phyloP scores from a whole-genome alignment of 2,113 vertebrate genomes.

The Phoxinus phoxinus region DNA sequence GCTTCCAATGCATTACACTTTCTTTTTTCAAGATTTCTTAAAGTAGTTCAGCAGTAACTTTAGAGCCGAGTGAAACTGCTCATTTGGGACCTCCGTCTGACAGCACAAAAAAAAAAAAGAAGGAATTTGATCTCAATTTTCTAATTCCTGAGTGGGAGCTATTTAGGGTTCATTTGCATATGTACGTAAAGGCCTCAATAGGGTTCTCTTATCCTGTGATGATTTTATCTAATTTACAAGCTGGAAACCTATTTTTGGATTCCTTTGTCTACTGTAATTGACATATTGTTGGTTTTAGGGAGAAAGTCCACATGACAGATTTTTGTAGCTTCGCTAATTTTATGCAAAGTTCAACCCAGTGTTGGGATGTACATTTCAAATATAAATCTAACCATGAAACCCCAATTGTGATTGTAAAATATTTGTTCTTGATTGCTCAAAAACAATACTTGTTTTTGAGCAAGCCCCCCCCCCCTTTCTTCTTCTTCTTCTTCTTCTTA shows the following conservation, averaged over 20 bases:
- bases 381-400: neutral
- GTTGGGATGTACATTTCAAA: neutral
- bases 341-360: neutral
- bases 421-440: neutral
- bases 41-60: conserved; percentile 44
- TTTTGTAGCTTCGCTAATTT: neutral
- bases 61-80: conserved; percentile 15
- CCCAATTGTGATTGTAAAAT: neutral
- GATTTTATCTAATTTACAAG: conserved; percentile 9
- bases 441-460: too few relatives aligned
- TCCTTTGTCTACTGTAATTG: neutral
- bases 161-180: conserved; percentile 33
- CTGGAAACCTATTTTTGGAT: neutral
- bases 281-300: neutral
- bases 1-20: neutral
- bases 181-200: neutral
- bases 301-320: neutral
- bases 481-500: too few relatives aligned
- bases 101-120: conserved; percentile 1
- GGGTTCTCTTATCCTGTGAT: neutral
- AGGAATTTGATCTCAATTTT: conserved; percentile 41
- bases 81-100: conserved; percentile 41
- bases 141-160: conserved; percentile 40
- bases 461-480: neutral
- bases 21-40: conserved; percentile 6